A percentile compares a stretch with the other conserved stretches of the same genome.
These are phyloP conservation scores for Nyctalus aviator DNA, from an alignment of 2,797 vertebrate genomes.

Conservation along the genomic window DNA sequence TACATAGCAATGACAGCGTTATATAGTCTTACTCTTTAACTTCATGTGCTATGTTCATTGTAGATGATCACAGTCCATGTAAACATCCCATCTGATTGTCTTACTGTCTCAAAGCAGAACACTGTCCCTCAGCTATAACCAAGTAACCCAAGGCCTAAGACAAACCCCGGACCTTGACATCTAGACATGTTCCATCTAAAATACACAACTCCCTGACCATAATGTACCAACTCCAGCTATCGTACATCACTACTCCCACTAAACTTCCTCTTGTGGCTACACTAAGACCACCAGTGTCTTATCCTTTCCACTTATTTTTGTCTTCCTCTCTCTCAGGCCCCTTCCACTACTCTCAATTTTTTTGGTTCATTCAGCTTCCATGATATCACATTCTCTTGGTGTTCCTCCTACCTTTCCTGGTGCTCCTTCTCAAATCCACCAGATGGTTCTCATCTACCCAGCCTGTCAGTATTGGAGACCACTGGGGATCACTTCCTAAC, in stretches of 20 bases:
- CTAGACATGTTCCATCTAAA: conserved; percentile 11
- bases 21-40: not conserved
- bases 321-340: not conserved
- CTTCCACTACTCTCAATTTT: not conserved
- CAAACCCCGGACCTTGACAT: conserved; percentile 47
- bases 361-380: not conserved
- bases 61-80: not conserved
- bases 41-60: not conserved
- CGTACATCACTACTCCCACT: not conserved
- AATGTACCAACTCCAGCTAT: not conserved
- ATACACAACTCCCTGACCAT: not conserved
- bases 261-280: not conserved
- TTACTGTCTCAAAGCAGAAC: conserved; percentile 36
- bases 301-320: not conserved
- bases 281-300: not conserved
- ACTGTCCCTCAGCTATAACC: not conserved
- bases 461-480: not conserved
- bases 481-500: not conserved
- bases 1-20: not conserved
- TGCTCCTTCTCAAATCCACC: not conserved
- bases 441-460: not conserved
- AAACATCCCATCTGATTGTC: not conserved
- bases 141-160: not conserved
- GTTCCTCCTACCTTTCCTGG: not conserved
- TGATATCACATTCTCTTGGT: not conserved